Conservation (phyloP, 2,113 vertebrate species). For the Cebus imitator region DNA sequence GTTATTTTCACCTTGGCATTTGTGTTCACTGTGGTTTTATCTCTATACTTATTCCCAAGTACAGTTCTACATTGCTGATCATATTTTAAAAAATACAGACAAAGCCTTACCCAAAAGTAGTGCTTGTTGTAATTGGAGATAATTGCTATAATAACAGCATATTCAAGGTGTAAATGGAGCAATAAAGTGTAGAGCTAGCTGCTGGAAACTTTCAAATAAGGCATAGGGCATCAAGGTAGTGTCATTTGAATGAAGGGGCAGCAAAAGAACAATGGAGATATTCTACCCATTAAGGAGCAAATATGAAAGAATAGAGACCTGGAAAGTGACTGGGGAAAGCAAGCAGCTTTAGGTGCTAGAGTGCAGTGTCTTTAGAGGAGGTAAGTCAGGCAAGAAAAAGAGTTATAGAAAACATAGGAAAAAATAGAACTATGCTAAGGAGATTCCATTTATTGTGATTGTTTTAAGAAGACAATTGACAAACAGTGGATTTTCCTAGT, state of each 20-base stretch:
- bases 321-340: not conserved
- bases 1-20: not conserved
- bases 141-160: not conserved
- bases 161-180: not conserved
- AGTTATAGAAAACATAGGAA: not conserved
- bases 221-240: accelerated
- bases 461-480: not conserved
- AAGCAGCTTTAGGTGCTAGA: not conserved
- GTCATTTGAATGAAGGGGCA: not conserved
- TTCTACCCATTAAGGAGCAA: not conserved
- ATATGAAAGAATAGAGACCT: not conserved
- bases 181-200: not conserved
- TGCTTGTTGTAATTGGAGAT: not conserved
- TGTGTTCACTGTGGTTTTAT: not conserved
- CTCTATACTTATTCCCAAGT: not conserved
- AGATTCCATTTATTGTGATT: not conserved
- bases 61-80: not conserved
- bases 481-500: not conserved
- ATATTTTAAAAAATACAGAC: not conserved
- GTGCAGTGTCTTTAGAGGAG: not conserved
- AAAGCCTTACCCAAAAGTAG: not conserved
- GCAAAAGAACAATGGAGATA: not conserved
- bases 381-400: not conserved
- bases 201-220: not conserved
- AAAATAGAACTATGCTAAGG: not conserved